Base-by-base conservation (phyloP, 2,113 vertebrate genomes). In the Abramis brama region DNA sequence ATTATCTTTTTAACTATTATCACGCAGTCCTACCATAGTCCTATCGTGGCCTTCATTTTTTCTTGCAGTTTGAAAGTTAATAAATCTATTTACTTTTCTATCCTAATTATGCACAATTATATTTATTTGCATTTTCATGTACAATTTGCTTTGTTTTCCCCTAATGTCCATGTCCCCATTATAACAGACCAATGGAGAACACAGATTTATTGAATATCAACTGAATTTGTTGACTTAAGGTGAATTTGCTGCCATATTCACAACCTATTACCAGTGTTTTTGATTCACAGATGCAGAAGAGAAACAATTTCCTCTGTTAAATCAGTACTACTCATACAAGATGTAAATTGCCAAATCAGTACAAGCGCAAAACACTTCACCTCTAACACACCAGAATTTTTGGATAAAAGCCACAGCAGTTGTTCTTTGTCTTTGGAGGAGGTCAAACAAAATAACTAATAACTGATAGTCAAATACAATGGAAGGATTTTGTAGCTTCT, bases 401-500 rank as follows among this genome's bases (percentile, higher is more conserved):
- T n/a, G 2, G 23, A 60, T 60, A 79, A 79, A 79, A 15, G 12
- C 2, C 55, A 60, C 33, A 60, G 77, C 55, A 79, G 77, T 39
- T 59, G 52, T 62, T 59, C 30, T 79, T 60, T 79, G 21, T 79
- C 10, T 10, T 33, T 19, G 2, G 11, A 23, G 21, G 23, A 70
- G 45, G 66, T 57, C 6, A 71, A 21, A 55, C 45, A 4, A 57
- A 55, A 76, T 21, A 39, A 57, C 45, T 71, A 36, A 57, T 83
- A 73, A 59, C 47, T 43, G 12, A 83, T 74, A 55, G 50, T 82
- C 30, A 68, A 82, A 71, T 47, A 71, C 80, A 71, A 71, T 52
- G 45, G 0, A 25, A 73, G 50, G 9, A 33, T 27, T 55, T 55
- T 73, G 30, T 57, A 43, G 13, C 11, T 39, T 83, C 50, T 74